A percentile compares a stretch with the other conserved stretches of the same genome.
phyloP scores from a whole-genome alignment of 2,888 invertebrate genomes.

The Kuschelorhynchus macadamiae region DNA sequence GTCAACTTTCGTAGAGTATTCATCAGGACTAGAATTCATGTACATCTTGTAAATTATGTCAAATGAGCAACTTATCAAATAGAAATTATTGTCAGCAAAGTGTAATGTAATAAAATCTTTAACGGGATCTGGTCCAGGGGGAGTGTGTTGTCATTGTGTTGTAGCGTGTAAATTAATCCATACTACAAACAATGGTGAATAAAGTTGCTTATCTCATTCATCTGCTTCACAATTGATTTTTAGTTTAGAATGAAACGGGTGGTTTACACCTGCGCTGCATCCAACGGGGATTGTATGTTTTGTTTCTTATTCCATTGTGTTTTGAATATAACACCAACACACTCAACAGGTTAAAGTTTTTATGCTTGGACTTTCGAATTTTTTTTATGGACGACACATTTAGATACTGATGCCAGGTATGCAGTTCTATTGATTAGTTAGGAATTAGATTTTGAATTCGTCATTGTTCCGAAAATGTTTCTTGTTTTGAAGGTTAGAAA shows the following conservation, averaged over 20 bases:
- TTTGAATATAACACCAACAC: too few species aligned
- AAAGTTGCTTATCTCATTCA: constrained; percentile 39
- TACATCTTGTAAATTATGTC: constrained; percentile 32
- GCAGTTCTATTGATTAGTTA: too few species aligned
- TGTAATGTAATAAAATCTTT: not conserved
- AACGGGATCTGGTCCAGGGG: constrained; percentile 10
- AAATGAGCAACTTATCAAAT: not conserved
- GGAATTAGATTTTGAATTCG: too few species aligned
- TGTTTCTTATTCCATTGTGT: too few species aligned
- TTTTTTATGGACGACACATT: too few species aligned
- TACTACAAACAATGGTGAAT: constrained; percentile 39
- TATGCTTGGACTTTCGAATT: too few species aligned
- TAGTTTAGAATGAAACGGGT: constrained; percentile 22
- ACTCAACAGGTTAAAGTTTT: too few species aligned
- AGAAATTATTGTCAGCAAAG: constrained; percentile 20
- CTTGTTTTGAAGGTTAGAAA: too few species aligned
- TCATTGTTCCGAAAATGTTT: too few species aligned
- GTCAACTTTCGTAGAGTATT: constrained; percentile 44
- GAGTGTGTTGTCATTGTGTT: constrained; percentile 22
- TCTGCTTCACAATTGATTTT: constrained; percentile 38
- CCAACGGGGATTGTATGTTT: too few species aligned
- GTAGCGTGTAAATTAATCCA: constrained; percentile 40
- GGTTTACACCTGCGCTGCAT: constrained; percentile 36
- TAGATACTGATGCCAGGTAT: too few species aligned
- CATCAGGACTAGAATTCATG: constrained; percentile 33